phyloP scores from a whole-genome alignment of 2,113 vertebrate species.

The Dicentrarchus labrax region DNA sequence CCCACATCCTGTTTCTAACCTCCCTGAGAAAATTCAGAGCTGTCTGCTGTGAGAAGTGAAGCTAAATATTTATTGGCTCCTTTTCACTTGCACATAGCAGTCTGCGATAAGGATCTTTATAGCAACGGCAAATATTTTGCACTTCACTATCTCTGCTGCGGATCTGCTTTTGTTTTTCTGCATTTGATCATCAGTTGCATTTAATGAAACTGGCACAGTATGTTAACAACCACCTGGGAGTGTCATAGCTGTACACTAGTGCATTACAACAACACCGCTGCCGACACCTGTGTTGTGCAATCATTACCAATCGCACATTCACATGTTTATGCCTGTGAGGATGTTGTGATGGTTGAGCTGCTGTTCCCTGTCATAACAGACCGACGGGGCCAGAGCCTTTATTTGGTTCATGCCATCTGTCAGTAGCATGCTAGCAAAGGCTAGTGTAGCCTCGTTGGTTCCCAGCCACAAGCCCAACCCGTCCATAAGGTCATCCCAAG shows the following conservation, averaged over 20 bases:
- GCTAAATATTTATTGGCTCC: constrained; percentile 47
- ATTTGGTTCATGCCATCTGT: constrained; percentile 73
- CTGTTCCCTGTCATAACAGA: constrained; percentile 71
- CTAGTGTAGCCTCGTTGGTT: constrained; percentile 52
- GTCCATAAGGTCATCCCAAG: constrained; percentile 59
- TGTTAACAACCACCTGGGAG: constrained; percentile 11
- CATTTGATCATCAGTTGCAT: constrained; percentile 22
- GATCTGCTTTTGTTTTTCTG: constrained; percentile 29
- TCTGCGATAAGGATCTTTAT: constrained; percentile 48
- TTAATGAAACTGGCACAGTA: neutral
- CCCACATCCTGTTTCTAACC: constrained; percentile 61
- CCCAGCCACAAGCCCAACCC: constrained; percentile 24
- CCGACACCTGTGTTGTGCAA: constrained; percentile 49
- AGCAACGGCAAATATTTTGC: constrained; percentile 35
- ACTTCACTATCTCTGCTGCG: neutral
- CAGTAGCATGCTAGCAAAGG: constrained; percentile 50
- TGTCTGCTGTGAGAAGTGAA: constrained; percentile 35
- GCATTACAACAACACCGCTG: neutral
- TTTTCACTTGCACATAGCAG: constrained; percentile 23
- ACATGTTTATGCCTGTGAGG: constrained; percentile 58
- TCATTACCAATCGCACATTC: constrained; percentile 13
- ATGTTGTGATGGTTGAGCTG: constrained; percentile 64
- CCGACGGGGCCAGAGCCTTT: constrained; percentile 17
- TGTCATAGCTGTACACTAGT: neutral
- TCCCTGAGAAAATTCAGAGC: constrained; percentile 48